Base-by-base conservation (phyloP, 1,140 invertebrate genomes). In the Laupala kohalensis region DNA sequence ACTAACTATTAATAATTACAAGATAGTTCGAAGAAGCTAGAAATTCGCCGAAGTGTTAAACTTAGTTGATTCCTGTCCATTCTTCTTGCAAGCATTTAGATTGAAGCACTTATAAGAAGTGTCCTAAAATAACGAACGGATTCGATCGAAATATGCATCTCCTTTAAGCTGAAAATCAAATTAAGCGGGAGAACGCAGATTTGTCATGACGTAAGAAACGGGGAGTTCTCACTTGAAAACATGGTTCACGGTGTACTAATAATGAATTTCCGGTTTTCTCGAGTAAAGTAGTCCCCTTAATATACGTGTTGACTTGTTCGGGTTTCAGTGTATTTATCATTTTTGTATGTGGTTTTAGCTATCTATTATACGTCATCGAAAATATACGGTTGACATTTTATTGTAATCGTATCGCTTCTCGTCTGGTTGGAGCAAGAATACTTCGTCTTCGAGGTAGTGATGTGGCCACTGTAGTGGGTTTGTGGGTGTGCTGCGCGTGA, bases 391-490 rank as follows among this genome's bases (percentile, higher is more conserved):
- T n/a, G 9, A 67, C 5, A 25, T 23, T n/a, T n/a, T 68, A 67
- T 29, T 68, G n/a, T 68, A 4, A 13, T 15, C 15, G 29, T 2
- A 23, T 13, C 28, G 23, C 6, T n/a, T 15, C 23, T 9, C 12
- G 6, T 12, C 9, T 12, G 5, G 27, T 23, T 1, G 24, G 67
- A 6, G 67, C 27, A 68, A 4, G 67, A 30, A 68, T 68, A 68
- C 27, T 30, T 5, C 9, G 37, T 9, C n/a, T 12, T 24, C 6
- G 67, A 27, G 25, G 71, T 68, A 62, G 67, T 72, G 71, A 72
- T 72, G 71, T 72, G 71, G 65, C 71, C 53, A 67, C 26, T 65
- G 69, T 28, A 64, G 70, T 64, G 71, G 71, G 71, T 68, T n/a
- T n/a, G n/a, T 62, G 70, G 29, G 53, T 30, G 25, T 64, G 71